Conservation (phyloP, 2,888 invertebrate genomes). For the Diarsia rubi region DNA sequence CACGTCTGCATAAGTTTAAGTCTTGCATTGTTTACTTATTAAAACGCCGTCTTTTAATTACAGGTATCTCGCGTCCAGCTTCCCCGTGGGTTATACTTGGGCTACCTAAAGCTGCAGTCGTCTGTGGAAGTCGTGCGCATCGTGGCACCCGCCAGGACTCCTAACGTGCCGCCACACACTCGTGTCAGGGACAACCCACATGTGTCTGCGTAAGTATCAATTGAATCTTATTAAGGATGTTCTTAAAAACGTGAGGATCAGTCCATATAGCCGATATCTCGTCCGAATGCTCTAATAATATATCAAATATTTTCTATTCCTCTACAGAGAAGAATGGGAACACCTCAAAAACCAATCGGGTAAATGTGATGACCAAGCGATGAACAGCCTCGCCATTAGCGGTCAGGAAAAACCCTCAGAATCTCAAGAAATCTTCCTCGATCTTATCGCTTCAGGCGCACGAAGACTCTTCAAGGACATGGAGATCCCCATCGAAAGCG, state of each 20-base stretch:
- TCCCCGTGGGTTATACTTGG: constrained; percentile 97
- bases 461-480: constrained; percentile 95
- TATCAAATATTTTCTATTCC: constrained; percentile 8
- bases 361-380: constrained; percentile 79
- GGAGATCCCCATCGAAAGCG: constrained; percentile 94
- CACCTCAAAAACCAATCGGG: constrained; percentile 93
- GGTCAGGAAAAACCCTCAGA: constrained; percentile 91
- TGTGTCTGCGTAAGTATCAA: constrained; percentile 95
- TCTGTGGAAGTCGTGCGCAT: constrained; percentile 98
- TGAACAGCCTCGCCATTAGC: constrained; percentile 81
- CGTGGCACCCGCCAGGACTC: constrained; percentile 97
- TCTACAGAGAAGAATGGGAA: constrained; percentile 98
- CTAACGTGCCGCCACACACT: constrained; percentile 98
- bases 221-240: neutral
- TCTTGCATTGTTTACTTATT: too few species aligned
- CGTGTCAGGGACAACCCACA: constrained; percentile 98
- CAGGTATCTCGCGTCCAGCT: constrained; percentile 96
- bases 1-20: too few species aligned
- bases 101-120: constrained; percentile 98
- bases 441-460: constrained; percentile 94
- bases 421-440: constrained; percentile 95
- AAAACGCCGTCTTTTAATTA: too few species aligned
- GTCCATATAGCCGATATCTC: neutral
- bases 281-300: neutral
- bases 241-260: neutral